Conservation (phyloP, 2,888 invertebrate species). For the Halocaridina rubra region DNA sequence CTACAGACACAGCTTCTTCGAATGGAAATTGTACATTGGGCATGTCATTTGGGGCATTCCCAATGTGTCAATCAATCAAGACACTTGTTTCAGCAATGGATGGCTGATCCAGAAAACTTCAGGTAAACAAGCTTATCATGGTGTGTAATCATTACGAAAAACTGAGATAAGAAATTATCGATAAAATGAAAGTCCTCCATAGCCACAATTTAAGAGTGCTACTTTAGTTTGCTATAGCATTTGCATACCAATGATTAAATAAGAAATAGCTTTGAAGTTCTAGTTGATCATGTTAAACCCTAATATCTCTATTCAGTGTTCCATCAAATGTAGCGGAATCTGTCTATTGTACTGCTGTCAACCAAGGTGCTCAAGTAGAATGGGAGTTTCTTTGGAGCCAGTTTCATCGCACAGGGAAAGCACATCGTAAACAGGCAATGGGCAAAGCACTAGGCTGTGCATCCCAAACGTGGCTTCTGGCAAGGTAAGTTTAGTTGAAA, state of each 20-base stretch:
- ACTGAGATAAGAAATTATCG: too few relatives aligned
- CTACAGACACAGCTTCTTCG: slow-evolving; percentile 74
- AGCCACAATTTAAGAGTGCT: too few relatives aligned
- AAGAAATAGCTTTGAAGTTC: too few relatives aligned
- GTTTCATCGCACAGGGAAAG: background rate
- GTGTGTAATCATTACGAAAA: background rate
- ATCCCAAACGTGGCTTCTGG: background rate
- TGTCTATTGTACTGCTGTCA: background rate
- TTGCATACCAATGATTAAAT: too few relatives aligned
- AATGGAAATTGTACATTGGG: slow-evolving; percentile 73
- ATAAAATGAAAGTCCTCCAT: too few relatives aligned
- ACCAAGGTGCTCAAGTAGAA: background rate
- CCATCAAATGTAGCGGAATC: background rate
- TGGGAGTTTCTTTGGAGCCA: background rate
- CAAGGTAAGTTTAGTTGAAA: background rate
- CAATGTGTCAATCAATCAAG: slow-evolving; percentile 68
- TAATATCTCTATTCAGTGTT: too few relatives aligned
- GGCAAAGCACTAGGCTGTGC: background rate
- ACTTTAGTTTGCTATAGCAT: too few relatives aligned
- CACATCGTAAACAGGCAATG: background rate
- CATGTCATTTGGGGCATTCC: slow-evolving; percentile 72
- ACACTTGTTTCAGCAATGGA: background rate
- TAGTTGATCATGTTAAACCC: too few relatives aligned
- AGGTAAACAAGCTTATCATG: background rate
- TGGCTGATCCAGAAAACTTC: background rate